These are phyloP conservation scores for Geopemphigus sp. DNA, from an alignment of 1,140 invertebrate genomes.

Conservation along the genomic window DNA sequence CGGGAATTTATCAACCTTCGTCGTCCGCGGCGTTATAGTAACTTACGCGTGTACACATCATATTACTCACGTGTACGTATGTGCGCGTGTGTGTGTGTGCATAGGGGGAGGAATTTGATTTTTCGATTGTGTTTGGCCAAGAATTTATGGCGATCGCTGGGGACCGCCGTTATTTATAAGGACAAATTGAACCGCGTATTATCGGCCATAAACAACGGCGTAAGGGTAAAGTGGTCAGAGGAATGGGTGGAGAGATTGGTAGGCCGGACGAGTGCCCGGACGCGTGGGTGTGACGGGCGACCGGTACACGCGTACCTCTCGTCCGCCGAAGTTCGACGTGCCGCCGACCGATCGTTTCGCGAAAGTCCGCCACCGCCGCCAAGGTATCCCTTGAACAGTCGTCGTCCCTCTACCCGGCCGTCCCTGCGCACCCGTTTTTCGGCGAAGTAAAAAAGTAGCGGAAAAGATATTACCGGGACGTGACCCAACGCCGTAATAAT, in stretches of 20 bases:
- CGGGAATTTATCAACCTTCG: slow-evolving; percentile 23
- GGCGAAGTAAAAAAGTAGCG: neutral
- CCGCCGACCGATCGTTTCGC: neutral
- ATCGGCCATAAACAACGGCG: slow-evolving; percentile 4
- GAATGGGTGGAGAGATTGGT: too few relatives aligned
- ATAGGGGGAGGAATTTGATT: slow-evolving; percentile 35
- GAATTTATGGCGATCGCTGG: neutral
- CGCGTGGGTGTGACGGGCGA: neutral
- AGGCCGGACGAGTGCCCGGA: neutral
- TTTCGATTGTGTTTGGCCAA: slow-evolving; percentile 1
- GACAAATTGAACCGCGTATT: slow-evolving; percentile 33
- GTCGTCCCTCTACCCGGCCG: too few relatives aligned
- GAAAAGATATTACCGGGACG: neutral
- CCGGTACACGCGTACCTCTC: neutral
- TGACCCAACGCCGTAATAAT: neutral
- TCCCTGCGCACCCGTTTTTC: neutral
- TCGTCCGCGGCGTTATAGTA: neutral
- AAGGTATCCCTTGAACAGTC: too few relatives aligned
- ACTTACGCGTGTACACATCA: neutral
- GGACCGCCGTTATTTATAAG: slow-evolving; percentile 16
- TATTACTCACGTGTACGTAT: neutral
- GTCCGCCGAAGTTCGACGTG: too few relatives aligned
- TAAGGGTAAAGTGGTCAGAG: too few relatives aligned
- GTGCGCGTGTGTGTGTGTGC: too few relatives aligned
- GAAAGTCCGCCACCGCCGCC: too few relatives aligned